Evolutionary conservation across 2,888 invertebrate genomes (phyloP).

Genomic region (Pseudanteris insignis): DNA sequence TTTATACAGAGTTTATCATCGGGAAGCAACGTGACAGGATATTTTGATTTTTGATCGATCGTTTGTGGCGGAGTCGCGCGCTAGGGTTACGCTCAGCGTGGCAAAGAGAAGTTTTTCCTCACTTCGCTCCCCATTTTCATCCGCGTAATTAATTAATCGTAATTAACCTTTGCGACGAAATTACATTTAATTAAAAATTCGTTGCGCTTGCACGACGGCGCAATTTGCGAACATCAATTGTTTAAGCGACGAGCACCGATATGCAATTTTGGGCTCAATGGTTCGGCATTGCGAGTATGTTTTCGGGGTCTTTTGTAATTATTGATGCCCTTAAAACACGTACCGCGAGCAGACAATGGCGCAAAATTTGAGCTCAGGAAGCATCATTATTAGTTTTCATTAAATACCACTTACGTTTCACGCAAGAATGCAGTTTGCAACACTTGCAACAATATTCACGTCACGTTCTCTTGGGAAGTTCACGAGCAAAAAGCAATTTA

Average conservation of each 20-base stretch:
- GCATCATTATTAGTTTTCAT: constrained; percentile 41
- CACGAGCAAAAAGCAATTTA: constrained; percentile 51
- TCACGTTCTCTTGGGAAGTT: constrained; percentile 38
- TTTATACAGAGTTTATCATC: no score
- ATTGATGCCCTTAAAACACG: constrained; percentile 22
- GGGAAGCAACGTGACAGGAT: no score
- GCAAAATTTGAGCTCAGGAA: constrained; percentile 21
- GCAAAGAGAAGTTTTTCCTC: constrained; percentile 1
- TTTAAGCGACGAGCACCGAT: background rate
- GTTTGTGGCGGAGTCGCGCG: no score
- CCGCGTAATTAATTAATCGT: constrained; percentile 24
- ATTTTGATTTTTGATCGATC: no score
- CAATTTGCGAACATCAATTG: constrained; percentile 16
- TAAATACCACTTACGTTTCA: constrained; percentile 36
- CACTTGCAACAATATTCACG: constrained; percentile 33
- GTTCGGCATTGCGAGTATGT: constrained; percentile 10
- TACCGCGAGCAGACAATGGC: constrained; percentile 6
- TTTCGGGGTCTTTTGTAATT: constrained; percentile 21
- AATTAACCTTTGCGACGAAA: constrained; percentile 17
- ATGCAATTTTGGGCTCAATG: constrained; percentile 27
- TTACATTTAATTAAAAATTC: constrained; percentile 26
- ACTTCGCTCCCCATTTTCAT: constrained; percentile 1
- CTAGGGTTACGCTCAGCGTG: no score
- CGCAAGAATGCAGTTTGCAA: constrained; percentile 38
- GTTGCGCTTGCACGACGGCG: constrained; percentile 1